phyloP scores from a whole-genome alignment of 2,888 invertebrate species.

The Andricus curvator region DNA sequence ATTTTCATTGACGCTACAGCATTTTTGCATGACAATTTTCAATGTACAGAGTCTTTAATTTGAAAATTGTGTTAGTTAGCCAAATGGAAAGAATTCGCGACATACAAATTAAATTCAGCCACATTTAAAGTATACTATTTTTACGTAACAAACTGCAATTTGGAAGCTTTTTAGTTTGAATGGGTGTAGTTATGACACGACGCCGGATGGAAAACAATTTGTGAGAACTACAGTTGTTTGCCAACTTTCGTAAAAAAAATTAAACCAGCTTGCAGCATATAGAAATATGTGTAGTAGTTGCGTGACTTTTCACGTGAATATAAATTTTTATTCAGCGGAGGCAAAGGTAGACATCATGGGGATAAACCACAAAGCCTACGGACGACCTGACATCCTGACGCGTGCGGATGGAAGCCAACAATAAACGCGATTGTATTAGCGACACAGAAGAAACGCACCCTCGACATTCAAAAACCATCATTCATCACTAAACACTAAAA shows the following conservation, averaged over 20 bases:
- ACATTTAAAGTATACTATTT: background rate
- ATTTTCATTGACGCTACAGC: background rate
- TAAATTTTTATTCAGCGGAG: background rate
- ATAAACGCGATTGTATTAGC: slow-evolving; percentile 20
- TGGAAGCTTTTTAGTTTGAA: background rate
- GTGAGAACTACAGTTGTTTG: background rate
- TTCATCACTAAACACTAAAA: background rate
- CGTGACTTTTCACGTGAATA: slow-evolving; percentile 21
- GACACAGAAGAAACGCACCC: background rate
- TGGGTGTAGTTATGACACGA: background rate
- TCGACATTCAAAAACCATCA: background rate
- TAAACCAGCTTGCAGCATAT: background rate
- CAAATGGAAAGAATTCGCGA: too few species aligned
- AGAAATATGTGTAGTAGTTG: background rate
- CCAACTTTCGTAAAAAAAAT: slow-evolving; percentile 6
- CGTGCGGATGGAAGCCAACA: slow-evolving; percentile 9
- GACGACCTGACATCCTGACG: slow-evolving; percentile 25
- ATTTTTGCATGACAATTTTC: background rate
- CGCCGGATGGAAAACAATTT: background rate
- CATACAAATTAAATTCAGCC: too few species aligned
- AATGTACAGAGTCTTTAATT: background rate
- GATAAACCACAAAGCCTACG: slow-evolving; percentile 10
- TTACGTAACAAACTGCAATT: too few species aligned
- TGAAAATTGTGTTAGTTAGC: background rate
- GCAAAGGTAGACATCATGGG: background rate